Evolutionary conservation across 2,797 vertebrate species (phyloP).

Genomic region (Hipposideros larvatus): DNA sequence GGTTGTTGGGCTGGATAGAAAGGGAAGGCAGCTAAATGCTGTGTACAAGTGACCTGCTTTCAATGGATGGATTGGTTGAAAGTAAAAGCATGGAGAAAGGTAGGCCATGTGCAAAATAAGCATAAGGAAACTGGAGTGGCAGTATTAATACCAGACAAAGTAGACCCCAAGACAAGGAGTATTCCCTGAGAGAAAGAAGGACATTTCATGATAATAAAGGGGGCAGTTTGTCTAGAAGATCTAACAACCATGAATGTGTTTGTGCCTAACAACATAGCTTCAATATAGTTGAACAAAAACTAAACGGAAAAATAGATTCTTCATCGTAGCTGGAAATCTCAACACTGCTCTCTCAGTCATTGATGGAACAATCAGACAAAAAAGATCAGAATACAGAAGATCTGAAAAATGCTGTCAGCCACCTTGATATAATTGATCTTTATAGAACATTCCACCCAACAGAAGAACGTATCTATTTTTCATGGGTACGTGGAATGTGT

Average conservation of each 20-base stretch:
- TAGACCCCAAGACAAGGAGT: not conserved
- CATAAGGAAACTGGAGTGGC: not conserved
- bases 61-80: not conserved
- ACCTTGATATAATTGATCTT: not conserved
- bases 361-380: not conserved
- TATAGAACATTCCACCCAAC: not conserved
- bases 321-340: not conserved
- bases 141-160: not conserved
- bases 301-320: not conserved
- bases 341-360: not conserved
- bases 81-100: not conserved
- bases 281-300: not conserved
- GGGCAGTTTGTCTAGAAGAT: not conserved
- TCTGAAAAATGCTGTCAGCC: not conserved
- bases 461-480: constrained; percentile 8
- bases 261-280: not conserved
- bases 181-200: not conserved
- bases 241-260: not conserved
- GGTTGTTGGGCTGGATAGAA: not conserved
- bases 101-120: not conserved
- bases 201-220: not conserved
- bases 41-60: not conserved
- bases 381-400: not conserved
- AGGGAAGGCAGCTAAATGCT: not conserved
- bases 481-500: not conserved